Percentiles rank a stretch among this genome's conserved stretches.
Conservation (phyloP, 2,113 vertebrate species). For the Caloenas nicobarica region DNA sequence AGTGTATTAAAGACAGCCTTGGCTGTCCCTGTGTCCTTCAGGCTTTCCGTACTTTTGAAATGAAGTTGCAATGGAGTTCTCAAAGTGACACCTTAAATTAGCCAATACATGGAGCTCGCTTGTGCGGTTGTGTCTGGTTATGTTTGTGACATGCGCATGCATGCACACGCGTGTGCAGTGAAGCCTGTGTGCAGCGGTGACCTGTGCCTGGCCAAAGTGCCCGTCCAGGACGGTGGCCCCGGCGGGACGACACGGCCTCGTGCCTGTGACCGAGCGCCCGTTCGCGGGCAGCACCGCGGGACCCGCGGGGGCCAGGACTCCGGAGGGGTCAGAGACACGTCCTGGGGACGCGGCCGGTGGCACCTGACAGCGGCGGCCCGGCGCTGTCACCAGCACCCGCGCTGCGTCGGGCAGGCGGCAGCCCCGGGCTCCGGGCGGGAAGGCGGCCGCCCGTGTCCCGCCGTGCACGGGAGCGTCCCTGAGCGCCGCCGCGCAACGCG, state of each 20-base stretch:
- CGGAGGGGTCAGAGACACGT: not conserved
- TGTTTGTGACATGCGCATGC: not conserved
- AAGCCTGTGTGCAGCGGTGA: accelerated
- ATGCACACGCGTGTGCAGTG: accelerated
- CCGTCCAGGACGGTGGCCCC: accelerated
- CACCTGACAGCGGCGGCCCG: not conserved
- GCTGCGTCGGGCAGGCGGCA: too few species aligned
- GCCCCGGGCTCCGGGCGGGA: too few species aligned
- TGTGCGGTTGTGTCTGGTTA: accelerated
- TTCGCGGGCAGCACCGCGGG: accelerated
- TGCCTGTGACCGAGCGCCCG: accelerated
- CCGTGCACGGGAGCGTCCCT: not conserved
- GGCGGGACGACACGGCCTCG: accelerated
- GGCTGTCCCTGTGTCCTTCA: not conserved
- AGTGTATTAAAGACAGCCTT: too few species aligned
- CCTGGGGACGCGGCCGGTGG: not conserved
- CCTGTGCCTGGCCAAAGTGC: accelerated
- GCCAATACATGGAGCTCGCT: accelerated
- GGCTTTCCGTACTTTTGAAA: not conserved
- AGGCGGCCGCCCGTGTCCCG: not conserved
- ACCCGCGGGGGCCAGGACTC: too few species aligned
- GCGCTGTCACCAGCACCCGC: too few species aligned
- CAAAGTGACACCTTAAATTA: too few species aligned
- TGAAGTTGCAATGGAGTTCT: not conserved
- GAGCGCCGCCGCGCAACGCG: too few species aligned